A percentile compares a stretch with the other conserved stretches of the same genome.
Evolutionary conservation across 2,797 vertebrate genomes (phyloP).

Genomic region (Rhabdomys pumilio): DNA sequence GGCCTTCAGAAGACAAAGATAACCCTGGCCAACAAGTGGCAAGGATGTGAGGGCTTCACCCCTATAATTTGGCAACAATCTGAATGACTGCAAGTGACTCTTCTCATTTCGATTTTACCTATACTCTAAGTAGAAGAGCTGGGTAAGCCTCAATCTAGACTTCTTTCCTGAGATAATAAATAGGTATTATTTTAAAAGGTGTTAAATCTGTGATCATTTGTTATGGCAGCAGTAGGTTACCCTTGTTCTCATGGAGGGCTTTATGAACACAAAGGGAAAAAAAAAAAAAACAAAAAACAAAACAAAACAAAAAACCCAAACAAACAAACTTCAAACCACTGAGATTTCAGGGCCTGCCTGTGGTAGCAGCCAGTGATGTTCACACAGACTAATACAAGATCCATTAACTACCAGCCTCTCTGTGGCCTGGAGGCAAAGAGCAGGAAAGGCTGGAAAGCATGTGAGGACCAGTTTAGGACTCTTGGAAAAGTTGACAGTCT

Average conservation of each 20-base stretch:
- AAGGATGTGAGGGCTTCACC: background rate
- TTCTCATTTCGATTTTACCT: background rate
- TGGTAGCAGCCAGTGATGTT: background rate
- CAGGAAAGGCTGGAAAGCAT: background rate
- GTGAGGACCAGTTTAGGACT: background rate
- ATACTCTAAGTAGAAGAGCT: background rate
- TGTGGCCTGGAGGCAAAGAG: background rate
- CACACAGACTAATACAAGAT: background rate
- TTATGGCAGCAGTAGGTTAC: background rate
- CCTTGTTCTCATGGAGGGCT: background rate
- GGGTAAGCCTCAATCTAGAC: background rate
- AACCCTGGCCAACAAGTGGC: background rate
- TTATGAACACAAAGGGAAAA: slow-evolving; percentile 16
- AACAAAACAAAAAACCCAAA: too few relatives aligned
- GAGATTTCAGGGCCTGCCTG: background rate
- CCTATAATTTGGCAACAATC: background rate
- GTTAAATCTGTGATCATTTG: slow-evolving; percentile 2
- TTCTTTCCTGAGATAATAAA: slow-evolving; percentile 11
- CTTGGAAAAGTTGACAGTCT: background rate
- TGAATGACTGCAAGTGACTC: background rate
- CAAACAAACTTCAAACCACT: background rate
- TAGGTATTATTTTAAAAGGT: slow-evolving; percentile 6
- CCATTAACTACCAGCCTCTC: background rate
- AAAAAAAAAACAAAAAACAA: too few relatives aligned
- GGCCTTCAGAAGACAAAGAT: background rate